Evolutionary conservation across 2,888 invertebrate genomes (phyloP).

Genomic region (Xylocampa areola): DNA sequence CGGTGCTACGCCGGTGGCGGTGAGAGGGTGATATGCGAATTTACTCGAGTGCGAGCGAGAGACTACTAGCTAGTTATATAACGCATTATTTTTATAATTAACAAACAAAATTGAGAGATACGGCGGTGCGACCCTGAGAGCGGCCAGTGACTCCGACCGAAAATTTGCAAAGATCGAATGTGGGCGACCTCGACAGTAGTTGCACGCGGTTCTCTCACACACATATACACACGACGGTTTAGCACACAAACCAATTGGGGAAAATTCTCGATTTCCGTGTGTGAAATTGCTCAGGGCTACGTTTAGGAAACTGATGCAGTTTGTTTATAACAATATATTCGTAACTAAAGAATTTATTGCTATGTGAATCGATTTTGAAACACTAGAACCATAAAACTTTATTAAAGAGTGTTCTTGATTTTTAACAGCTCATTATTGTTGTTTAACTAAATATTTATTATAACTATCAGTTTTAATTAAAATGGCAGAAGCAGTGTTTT

Average conservation of each 20-base stretch:
- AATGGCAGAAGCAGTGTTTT: constrained; percentile 23
- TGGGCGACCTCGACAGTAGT: constrained; percentile 88
- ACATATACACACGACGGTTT: constrained; percentile 58
- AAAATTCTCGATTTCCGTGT: constrained; percentile 85
- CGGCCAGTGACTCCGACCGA: constrained; percentile 85
- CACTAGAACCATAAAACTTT: too few relatives aligned
- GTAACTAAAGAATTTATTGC: constrained; percentile 9
- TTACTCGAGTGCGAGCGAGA: constrained; percentile 68
- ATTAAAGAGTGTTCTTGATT: background rate
- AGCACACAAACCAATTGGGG: constrained; percentile 62
- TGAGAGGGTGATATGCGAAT: constrained; percentile 67
- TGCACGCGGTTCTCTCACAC: constrained; percentile 79
- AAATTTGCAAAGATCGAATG: constrained; percentile 90
- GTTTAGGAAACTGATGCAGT: constrained; percentile 28
- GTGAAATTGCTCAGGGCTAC: constrained; percentile 41
- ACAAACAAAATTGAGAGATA: constrained; percentile 89
- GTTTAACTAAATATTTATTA: constrained; percentile 10
- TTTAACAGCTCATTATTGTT: too few relatives aligned
- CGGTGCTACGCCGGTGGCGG: constrained; percentile 72
- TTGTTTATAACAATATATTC: constrained; percentile 17
- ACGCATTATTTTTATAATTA: constrained; percentile 90
- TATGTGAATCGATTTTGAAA: too few relatives aligned
- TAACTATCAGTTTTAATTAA: constrained; percentile 5
- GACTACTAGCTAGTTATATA: constrained; percentile 80
- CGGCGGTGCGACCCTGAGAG: constrained; percentile 85